A percentile compares a stretch with the other conserved stretches of the same genome.
Evolutionary conservation across 2,888 invertebrate species (phyloP).

Genomic region (Glaucopsyche alexis): DNA sequence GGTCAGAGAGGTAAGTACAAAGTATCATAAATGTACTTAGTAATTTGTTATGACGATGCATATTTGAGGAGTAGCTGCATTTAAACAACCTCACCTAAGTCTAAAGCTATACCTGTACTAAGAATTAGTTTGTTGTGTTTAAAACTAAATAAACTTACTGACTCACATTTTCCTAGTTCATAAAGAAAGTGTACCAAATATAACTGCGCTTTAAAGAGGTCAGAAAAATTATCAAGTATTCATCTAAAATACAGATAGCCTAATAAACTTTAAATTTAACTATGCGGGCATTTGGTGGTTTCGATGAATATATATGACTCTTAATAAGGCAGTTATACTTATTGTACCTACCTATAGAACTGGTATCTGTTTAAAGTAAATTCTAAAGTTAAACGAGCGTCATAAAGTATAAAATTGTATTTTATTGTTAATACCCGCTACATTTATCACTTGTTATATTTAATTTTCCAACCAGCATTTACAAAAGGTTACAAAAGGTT

Average conservation of each 20-base stretch:
- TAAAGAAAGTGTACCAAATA: neutral
- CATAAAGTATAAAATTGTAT: neutral
- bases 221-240: neutral
- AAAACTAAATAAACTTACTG: too few relatives aligned
- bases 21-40: neutral
- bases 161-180: neutral
- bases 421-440: neutral
- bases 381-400: neutral
- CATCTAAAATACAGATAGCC: constrained; percentile 20
- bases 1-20: constrained; percentile 26
- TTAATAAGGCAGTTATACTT: constrained; percentile 14
- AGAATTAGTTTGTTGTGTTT: too few relatives aligned
- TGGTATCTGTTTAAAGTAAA: neutral
- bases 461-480: too few relatives aligned
- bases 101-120: too few relatives aligned
- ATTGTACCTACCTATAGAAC: neutral
- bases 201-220: neutral
- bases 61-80: neutral
- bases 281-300: constrained; percentile 19
- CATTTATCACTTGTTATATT: neutral
- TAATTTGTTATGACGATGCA: neutral
- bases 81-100: too few relatives aligned
- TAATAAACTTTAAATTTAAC: constrained; percentile 3
- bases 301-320: constrained; percentile 11
- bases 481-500: too few relatives aligned